Evolutionary conservation across 2,888 invertebrate genomes (phyloP), one percentile per base, ranked within the genome.

Genomic region (Leucania comma): DNA sequence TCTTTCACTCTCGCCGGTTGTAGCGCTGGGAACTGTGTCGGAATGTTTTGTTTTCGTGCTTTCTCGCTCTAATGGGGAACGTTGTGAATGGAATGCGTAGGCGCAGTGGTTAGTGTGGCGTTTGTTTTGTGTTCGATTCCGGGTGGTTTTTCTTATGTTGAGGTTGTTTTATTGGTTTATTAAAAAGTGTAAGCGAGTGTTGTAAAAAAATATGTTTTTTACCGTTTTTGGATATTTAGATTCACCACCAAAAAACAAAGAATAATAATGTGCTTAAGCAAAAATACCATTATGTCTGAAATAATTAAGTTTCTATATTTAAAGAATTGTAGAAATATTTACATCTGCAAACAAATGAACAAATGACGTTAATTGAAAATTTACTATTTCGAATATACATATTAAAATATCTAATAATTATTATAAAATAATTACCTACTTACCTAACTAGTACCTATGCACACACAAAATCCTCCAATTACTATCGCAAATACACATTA

Each of bases 41-140:
- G 95, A 94, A 96, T 95, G 95, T 93, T 93, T 95, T 96, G 96
- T 96, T 96, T 96, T 96, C 93, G 92, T 92, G 89, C 93, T 70
- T 78, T 95, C 96, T 91, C 92, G 85, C 91, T 95, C 92, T 89
- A 75, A 63, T 83, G 84, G 92, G 91, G 91, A 90, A 92, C 94
- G 92, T 91, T 90, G 90, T 91, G 91, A 93, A 94, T 93, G 91
- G 87, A 85, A 85, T 83, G 73, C 64, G 56, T 76, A 76, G 85
- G 90, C 67, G 69, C 75, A 86, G 91, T 83, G 85, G 90, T 90
- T 87, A 72, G 42, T 71, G 67, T 63, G 79, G 50, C 77, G 61
- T 51, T 68, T 64, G 81, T 83, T 84, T 75, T 51, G 50, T 73
- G 88, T 95, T 95, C 89, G 92, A 95, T 93, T 90, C 81, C 67